Evolutionary conservation across 2,113 vertebrate genomes (phyloP).

Genomic region (Pachycephala philippinensis): DNA sequence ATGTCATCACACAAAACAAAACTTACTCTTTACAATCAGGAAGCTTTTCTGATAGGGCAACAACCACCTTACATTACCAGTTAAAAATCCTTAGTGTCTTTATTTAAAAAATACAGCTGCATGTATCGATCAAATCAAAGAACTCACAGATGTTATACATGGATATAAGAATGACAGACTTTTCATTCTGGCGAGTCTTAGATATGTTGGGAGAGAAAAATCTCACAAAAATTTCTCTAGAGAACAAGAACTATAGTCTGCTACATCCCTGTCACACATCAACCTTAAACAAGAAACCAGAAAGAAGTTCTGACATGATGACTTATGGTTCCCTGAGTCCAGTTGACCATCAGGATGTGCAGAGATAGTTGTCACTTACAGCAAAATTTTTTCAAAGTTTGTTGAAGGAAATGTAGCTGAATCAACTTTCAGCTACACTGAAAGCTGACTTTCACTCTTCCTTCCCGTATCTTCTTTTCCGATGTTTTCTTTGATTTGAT

Average conservation of each 20-base stretch:
- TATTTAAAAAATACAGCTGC: background rate
- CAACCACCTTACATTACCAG: background rate
- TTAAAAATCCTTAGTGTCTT: background rate
- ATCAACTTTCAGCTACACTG: background rate
- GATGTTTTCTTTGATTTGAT: background rate
- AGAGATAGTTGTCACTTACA: background rate
- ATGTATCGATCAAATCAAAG: background rate
- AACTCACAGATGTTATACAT: background rate
- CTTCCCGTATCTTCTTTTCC: background rate
- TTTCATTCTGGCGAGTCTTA: background rate
- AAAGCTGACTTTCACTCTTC: background rate
- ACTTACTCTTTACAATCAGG: background rate
- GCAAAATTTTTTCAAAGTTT: background rate
- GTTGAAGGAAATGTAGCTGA: background rate
- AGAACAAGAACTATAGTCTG: background rate
- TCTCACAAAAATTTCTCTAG: background rate
- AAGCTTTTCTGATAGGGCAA: background rate
- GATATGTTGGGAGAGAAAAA: background rate
- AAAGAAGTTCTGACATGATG: background rate
- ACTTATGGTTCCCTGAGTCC: background rate
- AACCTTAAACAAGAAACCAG: background rate
- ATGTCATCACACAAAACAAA: background rate
- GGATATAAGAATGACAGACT: background rate
- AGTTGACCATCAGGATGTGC: background rate
- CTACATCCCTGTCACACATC: background rate